A percentile compares a stretch with the other conserved stretches of the same genome.
Conservation (phyloP, 2,113 vertebrate species). For the Azemiops feae region DNA sequence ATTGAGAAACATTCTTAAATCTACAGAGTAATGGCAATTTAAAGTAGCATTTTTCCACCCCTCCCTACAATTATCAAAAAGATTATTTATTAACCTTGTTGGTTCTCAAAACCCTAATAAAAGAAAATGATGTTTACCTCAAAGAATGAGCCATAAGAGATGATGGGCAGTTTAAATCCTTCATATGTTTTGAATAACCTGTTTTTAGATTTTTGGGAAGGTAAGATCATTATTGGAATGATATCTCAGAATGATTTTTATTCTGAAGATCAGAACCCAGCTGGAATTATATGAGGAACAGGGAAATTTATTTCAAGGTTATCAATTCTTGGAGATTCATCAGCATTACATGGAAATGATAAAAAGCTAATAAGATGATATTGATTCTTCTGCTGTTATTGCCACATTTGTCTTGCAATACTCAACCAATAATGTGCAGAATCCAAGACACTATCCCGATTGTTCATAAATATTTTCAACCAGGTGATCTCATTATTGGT, state of each 20-base stretch:
- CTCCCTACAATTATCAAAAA: neutral
- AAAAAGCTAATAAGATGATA: neutral
- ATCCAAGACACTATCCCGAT: neutral
- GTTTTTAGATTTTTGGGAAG: no score
- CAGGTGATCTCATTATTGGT: neutral
- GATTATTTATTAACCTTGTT: neutral
- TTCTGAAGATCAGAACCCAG: no score
- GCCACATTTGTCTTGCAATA: neutral
- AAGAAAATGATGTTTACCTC: no score
- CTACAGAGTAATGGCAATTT: neutral
- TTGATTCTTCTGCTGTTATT: neutral
- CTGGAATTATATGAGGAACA: neutral
- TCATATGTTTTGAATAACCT: neutral
- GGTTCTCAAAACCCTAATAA: neutral
- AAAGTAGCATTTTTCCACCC: neutral
- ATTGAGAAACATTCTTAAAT: neutral
- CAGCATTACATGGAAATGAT: neutral
- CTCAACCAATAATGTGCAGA: neutral
- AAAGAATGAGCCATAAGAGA: neutral
- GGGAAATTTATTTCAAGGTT: neutral
- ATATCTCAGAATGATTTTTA: neutral
- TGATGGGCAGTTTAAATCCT: neutral
- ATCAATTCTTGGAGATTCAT: neutral
- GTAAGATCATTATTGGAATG: neutral
- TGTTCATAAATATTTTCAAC: neutral